Base-by-base conservation (phyloP, 2,888 invertebrate species). In the Blastobasis adustella region DNA sequence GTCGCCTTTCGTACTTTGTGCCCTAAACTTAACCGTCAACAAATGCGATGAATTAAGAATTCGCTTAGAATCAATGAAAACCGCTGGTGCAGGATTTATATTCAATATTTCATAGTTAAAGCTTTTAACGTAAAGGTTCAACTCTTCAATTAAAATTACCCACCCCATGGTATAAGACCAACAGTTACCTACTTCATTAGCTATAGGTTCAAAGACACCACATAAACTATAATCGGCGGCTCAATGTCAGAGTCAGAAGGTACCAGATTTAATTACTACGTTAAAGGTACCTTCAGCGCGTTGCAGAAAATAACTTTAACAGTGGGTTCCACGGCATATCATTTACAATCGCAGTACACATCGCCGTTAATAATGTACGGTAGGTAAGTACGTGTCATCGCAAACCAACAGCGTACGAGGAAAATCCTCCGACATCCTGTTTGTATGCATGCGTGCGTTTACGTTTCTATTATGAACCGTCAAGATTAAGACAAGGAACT, bases 361-460 rank as follows among this genome's bases (percentile, higher is more conserved):
- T 59, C 56, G 59, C 53, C 45, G 54, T 56, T 66, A 71, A 67
- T 67, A 69, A 67, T 58, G 65, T 59, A 63, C 65, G 23, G 23
- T 23, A 23, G 23, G 23, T 23, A 60, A 66, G 66, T 60, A 67
- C 71, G 59, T 58, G 66, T 64, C 59, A 60, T 55, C 59, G 56
- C 59, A 63, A 54, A 60, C 56, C 60, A 54, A 54, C 67, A 66
- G 60, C 65, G 59, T 66, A 79, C 64, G 68, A 82, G 82, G 82
- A 85, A 82, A 84, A 83, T 75, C 69, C 65, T 69, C 62, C 66
- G 54, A 74, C 71, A 79, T 81, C 79, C 81, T 81, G 80, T 79
- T 82, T 68, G 66, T 60, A 68, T 72, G 70, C 70, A 70, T 61
- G 63, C 62, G 65, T 69, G 67, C 66, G 56, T 66, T 40, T 64